phyloP scores from a whole-genome alignment of 2,113 vertebrate species.

The Melozone crissalis region DNA sequence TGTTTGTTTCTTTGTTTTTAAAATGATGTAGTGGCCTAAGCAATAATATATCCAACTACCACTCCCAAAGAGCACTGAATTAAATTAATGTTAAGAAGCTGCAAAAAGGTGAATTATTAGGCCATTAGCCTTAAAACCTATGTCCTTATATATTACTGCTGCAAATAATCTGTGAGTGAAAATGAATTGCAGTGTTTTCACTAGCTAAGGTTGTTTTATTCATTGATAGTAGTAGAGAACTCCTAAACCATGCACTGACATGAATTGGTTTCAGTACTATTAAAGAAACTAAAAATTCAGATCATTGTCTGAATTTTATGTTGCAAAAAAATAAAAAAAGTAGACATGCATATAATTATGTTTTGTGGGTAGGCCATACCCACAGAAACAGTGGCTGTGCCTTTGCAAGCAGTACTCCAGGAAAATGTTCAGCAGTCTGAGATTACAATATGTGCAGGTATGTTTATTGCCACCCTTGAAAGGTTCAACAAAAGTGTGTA shows the following conservation, averaged over 20 bases:
- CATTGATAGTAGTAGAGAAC: neutral
- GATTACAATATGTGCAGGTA: neutral
- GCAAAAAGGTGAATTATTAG: neutral
- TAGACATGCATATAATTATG: rapidly evolving
- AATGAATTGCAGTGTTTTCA: neutral
- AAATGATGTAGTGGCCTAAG: neutral
- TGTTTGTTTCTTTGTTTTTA: neutral
- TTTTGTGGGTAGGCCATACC: neutral
- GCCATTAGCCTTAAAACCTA: neutral
- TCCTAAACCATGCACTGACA: neutral
- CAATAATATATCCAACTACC: neutral
- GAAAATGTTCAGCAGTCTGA: neutral
- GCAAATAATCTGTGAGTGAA: neutral
- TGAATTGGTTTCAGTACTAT: neutral
- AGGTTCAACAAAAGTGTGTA: neutral
- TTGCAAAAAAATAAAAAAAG: neutral
- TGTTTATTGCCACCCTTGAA: neutral
- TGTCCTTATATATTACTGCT: neutral
- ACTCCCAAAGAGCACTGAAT: neutral
- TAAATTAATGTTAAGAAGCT: neutral
- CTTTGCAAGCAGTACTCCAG: neutral
- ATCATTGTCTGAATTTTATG: neutral
- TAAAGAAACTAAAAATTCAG: neutral
- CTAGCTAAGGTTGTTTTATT: neutral
- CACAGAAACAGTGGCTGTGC: neutral